Percentiles rank a stretch among this genome's conserved stretches.
Evolutionary conservation across 1,140 invertebrate genomes (phyloP).

Genomic region (Bombus turneri): DNA sequence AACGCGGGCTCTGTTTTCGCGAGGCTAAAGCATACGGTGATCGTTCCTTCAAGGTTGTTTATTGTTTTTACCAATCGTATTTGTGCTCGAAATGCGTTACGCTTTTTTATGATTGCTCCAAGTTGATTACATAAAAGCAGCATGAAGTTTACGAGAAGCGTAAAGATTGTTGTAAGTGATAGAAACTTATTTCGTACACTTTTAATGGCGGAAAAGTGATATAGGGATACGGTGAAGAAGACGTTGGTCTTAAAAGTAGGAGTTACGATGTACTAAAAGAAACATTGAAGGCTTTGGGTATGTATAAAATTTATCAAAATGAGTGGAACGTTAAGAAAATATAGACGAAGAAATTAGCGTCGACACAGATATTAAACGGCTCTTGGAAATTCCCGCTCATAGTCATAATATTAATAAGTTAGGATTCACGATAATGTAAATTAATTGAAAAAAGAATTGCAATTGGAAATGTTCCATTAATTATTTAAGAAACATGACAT

Average conservation of each 20-base stretch:
- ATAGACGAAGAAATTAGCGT: not conserved
- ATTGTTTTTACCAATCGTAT: conserved; percentile 10
- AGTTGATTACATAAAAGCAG: conserved; percentile 1
- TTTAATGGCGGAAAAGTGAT: not conserved
- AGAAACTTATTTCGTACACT: not conserved
- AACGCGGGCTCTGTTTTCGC: not conserved
- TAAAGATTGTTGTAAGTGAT: not conserved
- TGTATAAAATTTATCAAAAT: not conserved
- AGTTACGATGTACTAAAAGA: not conserved
- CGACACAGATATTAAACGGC: not conserved
- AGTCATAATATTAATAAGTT: too few relatives aligned
- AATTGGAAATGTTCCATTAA: not conserved
- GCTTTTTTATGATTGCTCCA: not conserved
- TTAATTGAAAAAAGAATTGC: not conserved
- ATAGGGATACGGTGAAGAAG: not conserved
- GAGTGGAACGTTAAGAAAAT: not conserved
- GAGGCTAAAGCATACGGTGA: too few relatives aligned
- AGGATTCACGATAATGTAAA: not conserved
- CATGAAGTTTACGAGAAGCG: conserved; percentile 4
- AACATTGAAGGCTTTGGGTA: not conserved
- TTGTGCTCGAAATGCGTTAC: not conserved
- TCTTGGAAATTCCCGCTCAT: not conserved
- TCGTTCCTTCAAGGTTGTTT: conserved; percentile 3
- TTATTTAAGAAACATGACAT: not conserved
- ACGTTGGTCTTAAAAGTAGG: not conserved